phyloP scores from a whole-genome alignment of 2,888 invertebrate species.

The Leuctra nigra region DNA sequence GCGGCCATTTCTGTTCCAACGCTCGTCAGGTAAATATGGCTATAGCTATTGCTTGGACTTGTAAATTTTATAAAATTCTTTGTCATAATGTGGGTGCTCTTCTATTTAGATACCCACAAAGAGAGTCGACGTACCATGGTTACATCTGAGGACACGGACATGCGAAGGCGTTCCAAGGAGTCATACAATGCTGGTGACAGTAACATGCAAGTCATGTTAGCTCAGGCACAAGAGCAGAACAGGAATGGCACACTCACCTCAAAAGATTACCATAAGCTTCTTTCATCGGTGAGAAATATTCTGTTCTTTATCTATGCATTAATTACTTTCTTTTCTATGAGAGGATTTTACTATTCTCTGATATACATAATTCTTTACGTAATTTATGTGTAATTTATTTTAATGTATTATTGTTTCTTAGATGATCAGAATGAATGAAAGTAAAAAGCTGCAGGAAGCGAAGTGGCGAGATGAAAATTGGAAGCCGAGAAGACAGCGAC shows the following conservation, averaged over 20 bases:
- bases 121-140: not conserved
- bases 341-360: no score
- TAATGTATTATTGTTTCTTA: no score
- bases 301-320: no score
- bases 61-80: no score
- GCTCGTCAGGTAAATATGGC: slow-evolving; percentile 51
- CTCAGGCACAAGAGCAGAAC: slow-evolving; percentile 73
- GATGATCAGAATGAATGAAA: slow-evolving; percentile 71
- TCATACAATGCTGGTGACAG: slow-evolving; percentile 41
- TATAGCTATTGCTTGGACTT: no score
- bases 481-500: slow-evolving; percentile 19
- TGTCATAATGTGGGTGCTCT: no score
- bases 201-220: slow-evolving; percentile 69
- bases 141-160: slow-evolving; percentile 45
- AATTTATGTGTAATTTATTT: no score
- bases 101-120: no score
- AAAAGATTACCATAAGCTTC: slow-evolving; percentile 66
- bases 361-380: no score
- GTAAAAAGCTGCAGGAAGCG: slow-evolving; percentile 65
- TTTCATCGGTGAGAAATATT: slow-evolving; percentile 58
- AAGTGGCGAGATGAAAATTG: slow-evolving; percentile 47
- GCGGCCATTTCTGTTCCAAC: slow-evolving; percentile 50
- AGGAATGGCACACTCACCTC: no score
- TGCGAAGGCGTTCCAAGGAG: slow-evolving; percentile 30
- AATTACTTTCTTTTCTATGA: no score